Evolutionary conservation across 2,888 invertebrate genomes (phyloP).

Genomic region (Osedax frankpressi): DNA sequence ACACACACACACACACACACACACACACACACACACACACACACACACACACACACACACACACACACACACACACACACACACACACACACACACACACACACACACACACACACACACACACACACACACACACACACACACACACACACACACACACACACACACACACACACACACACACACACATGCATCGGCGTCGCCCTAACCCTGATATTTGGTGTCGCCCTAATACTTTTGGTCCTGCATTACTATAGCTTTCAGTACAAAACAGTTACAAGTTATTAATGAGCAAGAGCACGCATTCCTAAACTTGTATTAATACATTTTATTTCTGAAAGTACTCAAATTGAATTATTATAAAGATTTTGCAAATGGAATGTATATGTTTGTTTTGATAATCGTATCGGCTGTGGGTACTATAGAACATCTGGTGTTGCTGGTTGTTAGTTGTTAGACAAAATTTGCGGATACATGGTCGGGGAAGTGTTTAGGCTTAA

Average conservation of each 20-base stretch:
- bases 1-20: neutral
- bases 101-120: constrained; percentile 2
- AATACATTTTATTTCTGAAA: too few relatives aligned
- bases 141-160: constrained; percentile 5
- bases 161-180: constrained; percentile 8
- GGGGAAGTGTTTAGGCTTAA: too few relatives aligned
- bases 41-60: constrained; percentile 5
- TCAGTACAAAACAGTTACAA: too few relatives aligned
- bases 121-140: constrained; percentile 11
- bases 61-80: neutral
- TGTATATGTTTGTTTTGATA: neutral
- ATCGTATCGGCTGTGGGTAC: neutral
- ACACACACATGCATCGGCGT: neutral
- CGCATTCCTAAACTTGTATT: too few relatives aligned
- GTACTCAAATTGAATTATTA: neutral
- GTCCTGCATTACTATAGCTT: too few relatives aligned
- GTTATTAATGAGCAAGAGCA: too few relatives aligned
- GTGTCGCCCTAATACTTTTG: too few relatives aligned
- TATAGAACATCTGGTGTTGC: neutral
- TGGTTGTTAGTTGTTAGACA: neutral
- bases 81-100: neutral
- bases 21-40: constrained; percentile 7
- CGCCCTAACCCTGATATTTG: too few relatives aligned
- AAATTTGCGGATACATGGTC: too few relatives aligned
- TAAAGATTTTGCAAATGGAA: neutral